Evolutionary conservation across 1,140 invertebrate genomes (phyloP), one percentile per base, ranked within the genome.

Genomic region (Lepidotrigona ventralis): DNA sequence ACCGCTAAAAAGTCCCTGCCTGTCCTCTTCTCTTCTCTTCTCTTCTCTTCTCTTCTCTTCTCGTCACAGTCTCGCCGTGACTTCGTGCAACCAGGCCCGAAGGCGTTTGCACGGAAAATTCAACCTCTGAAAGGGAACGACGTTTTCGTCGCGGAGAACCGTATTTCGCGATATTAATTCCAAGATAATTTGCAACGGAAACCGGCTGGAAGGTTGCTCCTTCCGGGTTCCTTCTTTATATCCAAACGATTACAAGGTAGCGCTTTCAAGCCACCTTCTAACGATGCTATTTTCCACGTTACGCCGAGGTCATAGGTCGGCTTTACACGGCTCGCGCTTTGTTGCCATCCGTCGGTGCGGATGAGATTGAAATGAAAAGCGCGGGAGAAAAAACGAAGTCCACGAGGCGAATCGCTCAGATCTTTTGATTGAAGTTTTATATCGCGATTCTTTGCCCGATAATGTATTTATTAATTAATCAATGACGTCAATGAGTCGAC

Each of bases 71-170:
- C 54, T 17, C 33, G 60, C 60, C 12, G 17, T 64, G 51, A 54
- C 60, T 68, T 60, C 19, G 33, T n/a, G 54, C n/a, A 74, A 46
- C 60, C 63, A 74, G 69, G 29, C 78, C 78, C 21, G 83, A 74
- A 84, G 39, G 83, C 83, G 83, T 84, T 84, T 84, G 77, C 83
- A 51, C 29, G 83, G 83, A 81, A 84, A 84, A 84, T 80, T 81
- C 78, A 66, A 66, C 69, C 60, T 26, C 19, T 81, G 77, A 84
- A 84, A 84, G 26, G 70, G 29, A 23, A 70, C 58, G 60, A 5
- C 73, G 23, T 19, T 19, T 23, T 60, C 58, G 21, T 2, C 21
- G 29, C 29, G 51, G 19, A n/a, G 21, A 63, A 51, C 46, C 29
- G 74, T 33, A 39, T 33, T 26, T 33, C 63, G 33, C 56, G 21